phyloP scores from a whole-genome alignment of 2,888 invertebrate species.

The Ypsolopha sequella region DNA sequence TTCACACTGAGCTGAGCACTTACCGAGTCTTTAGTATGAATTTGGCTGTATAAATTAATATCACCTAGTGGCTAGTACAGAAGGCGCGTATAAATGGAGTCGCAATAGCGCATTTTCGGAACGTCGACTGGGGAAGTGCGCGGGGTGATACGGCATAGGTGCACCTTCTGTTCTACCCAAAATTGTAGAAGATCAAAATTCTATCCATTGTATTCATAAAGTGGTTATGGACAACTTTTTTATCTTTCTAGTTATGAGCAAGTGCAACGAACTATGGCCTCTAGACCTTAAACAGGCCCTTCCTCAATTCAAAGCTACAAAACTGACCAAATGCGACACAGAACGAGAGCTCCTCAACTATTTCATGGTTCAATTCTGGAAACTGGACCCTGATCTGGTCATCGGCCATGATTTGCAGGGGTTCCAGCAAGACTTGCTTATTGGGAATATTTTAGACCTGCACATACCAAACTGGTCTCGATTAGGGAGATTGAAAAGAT shows the following conservation, averaged over 20 bases:
- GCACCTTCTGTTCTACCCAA: no score
- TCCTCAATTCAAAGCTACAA: constrained; percentile 76
- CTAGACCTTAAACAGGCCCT: constrained; percentile 82
- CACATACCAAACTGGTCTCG: constrained; percentile 92
- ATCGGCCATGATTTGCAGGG: constrained; percentile 94
- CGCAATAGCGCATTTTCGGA: no score
- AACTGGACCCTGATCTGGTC: constrained; percentile 93
- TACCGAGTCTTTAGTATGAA: no score
- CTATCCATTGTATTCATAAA: background rate
- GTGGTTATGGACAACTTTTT: background rate
- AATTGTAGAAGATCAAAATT: no score
- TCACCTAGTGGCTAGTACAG: no score
- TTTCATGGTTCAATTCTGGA: constrained; percentile 87
- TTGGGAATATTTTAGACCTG: constrained; percentile 81
- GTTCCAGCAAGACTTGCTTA: constrained; percentile 91
- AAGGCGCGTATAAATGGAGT: no score
- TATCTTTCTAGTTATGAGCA: constrained; percentile 79
- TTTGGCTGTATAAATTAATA: no score
- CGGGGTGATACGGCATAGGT: no score
- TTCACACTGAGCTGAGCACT: no score
- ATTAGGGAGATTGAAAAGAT: constrained; percentile 86
- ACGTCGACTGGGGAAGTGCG: no score
- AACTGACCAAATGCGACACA: constrained; percentile 83
- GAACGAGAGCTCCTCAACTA: constrained; percentile 90
- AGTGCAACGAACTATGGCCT: constrained; percentile 87